These are phyloP conservation scores for Capricornis sumatraensis DNA, from an alignment of 2,113 vertebrate species.

Conservation along the genomic window DNA sequence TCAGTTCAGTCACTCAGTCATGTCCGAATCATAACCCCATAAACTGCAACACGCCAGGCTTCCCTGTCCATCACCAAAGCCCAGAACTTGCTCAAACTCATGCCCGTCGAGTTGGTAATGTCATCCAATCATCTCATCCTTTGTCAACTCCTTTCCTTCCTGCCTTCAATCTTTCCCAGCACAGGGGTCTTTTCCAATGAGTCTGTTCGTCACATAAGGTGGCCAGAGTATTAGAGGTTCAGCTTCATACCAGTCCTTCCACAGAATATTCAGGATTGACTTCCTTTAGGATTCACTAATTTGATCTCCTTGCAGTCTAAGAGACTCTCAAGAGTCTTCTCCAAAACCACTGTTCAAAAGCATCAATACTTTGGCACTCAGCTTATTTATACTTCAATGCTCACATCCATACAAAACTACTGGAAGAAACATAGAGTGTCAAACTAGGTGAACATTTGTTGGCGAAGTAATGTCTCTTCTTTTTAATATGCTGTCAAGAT, in stretches of 20 bases:
- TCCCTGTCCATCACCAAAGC: background rate
- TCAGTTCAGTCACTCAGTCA: background rate
- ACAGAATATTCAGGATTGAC: background rate
- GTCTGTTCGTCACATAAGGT: background rate
- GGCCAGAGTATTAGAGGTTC: background rate
- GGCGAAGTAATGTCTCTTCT: background rate
- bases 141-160: background rate
- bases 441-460: background rate
- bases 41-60: background rate
- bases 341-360: background rate
- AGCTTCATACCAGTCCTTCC: background rate
- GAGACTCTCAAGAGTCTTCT: background rate
- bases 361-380: background rate
- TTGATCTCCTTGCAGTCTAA: background rate
- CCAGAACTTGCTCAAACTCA: background rate
- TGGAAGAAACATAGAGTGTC: background rate
- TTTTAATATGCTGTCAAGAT: background rate
- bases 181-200: background rate
- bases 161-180: background rate
- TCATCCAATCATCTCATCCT: background rate
- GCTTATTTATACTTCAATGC: accelerated
- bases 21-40: background rate
- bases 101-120: background rate
- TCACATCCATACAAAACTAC: background rate
- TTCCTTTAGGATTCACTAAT: background rate